Percentiles rank a stretch among this genome's conserved stretches.
These are phyloP conservation scores for Cyprinodon diabolis DNA, from an alignment of 2,797 vertebrate species.

Conservation along the genomic window DNA sequence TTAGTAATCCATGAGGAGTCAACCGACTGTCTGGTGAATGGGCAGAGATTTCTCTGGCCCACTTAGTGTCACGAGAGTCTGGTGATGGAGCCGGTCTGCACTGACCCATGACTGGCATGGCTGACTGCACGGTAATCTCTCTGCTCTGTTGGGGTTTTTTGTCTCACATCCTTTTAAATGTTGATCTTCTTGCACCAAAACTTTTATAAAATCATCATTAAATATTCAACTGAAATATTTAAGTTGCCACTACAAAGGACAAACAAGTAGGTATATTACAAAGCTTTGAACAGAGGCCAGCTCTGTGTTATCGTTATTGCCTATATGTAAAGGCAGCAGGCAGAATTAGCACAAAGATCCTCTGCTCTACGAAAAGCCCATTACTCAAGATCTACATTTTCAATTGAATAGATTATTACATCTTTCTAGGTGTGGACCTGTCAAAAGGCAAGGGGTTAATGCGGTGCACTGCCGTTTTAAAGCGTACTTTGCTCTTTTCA, in stretches of 20 bases:
- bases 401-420: constrained; percentile 64
- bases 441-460: constrained; percentile 81
- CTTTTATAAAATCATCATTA: background rate
- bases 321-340: constrained; percentile 40
- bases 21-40: constrained; percentile 54
- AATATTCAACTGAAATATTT: constrained; percentile 1
- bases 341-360: constrained; percentile 49
- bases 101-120: constrained; percentile 53
- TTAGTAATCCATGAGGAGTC: constrained; percentile 37
- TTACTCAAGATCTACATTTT: constrained; percentile 66
- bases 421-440: constrained; percentile 76
- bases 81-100: constrained; percentile 52
- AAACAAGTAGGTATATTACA: constrained; percentile 3
- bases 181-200: background rate
- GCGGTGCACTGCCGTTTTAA: constrained; percentile 72
- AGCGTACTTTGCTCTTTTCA: constrained; percentile 83
- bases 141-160: constrained; percentile 45
- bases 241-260: constrained; percentile 13
- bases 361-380: constrained; percentile 41
- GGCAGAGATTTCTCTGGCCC: constrained; percentile 47
- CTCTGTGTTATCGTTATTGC: constrained; percentile 23
- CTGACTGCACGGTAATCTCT: constrained; percentile 49
- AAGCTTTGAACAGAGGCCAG: constrained; percentile 21
- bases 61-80: constrained; percentile 58
- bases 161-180: constrained; percentile 47